phyloP scores from a whole-genome alignment of 2,797 vertebrate genomes.

The Pangasius krempfi region DNA sequence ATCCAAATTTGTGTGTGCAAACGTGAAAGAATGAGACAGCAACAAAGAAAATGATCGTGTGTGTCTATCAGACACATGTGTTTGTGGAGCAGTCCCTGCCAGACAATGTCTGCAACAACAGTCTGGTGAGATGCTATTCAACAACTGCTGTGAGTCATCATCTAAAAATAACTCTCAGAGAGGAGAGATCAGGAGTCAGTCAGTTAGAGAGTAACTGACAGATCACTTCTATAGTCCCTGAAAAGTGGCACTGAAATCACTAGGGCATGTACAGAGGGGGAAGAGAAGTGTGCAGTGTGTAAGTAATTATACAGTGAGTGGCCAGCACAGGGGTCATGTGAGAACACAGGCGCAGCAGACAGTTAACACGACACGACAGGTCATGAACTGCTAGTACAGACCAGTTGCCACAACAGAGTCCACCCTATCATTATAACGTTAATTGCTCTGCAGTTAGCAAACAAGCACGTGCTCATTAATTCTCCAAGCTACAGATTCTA shows the following conservation, averaged over 20 bases:
- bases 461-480: not conserved
- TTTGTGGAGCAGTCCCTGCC: constrained; percentile 41
- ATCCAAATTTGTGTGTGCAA: not conserved
- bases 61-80: constrained; percentile 27
- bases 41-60: not conserved
- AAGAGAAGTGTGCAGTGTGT: constrained; percentile 5
- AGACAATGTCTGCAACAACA: constrained; percentile 53
- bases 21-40: not conserved
- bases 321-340: constrained; percentile 1
- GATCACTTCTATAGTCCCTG: constrained; percentile 16
- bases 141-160: constrained; percentile 64
- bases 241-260: constrained; percentile 7
- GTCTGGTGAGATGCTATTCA: constrained; percentile 52
- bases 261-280: not conserved
- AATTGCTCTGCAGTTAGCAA: not conserved
- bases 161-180: constrained; percentile 60
- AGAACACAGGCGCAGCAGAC: not conserved
- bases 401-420: constrained; percentile 22
- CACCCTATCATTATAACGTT: not conserved
- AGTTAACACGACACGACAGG: constrained; percentile 17
- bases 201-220: constrained; percentile 20
- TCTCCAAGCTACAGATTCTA: not conserved
- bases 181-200: not conserved
- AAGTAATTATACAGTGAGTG: not conserved
- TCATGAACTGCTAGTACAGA: not conserved